Base-by-base conservation (phyloP, 2,113 vertebrate genomes). In the Crotalus horridus region DNA sequence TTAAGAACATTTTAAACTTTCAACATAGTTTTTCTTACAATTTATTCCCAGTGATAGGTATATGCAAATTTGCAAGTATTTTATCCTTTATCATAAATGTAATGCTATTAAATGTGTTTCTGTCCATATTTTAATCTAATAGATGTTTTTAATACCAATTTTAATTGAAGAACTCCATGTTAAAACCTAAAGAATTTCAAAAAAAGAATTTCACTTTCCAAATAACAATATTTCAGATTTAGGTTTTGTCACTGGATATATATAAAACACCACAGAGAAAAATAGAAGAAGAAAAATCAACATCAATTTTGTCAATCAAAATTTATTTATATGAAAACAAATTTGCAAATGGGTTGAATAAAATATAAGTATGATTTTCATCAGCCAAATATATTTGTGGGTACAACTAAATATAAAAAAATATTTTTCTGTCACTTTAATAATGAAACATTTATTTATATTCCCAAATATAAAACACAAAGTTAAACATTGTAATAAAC, bases 361-460 rank as follows among this genome's bases (percentile, higher is more conserved):
- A 93, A 91, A 85, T 89, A 91, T 91, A 91, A 89, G 89, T 85
- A 91, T 89, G 55, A 56, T 91, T 91, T 93, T 90, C 51, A 89
- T 91, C 81, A 90, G 24, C 54, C 61, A 61, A 87, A 86, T 89
- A 56, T 86, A 89, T 89, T 89, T 91, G 87, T 89, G 24, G 26
- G 48, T 87, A 89, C 48, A 9, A n/a, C 33, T 39, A 89, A 20
- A 51, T 55, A 29, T 89, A 46, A 93, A 91, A 56, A 56, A 89
- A 61, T 85, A 91, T 88, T 89, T 85, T 89, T 85, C 29, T 61
- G 43, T 89, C 89, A 85, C 54, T 93, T 58, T 85, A 61, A 89
- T 59, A 91, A 85, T n/a, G 23, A 43, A 85, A 89, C 54, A 89
- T 26, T 89, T 23, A 91, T 89, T 91, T 91, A 43, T 91, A 93